Evolutionary conservation across 2,888 invertebrate species (phyloP).

Genomic region (Apodemia hepburni): DNA sequence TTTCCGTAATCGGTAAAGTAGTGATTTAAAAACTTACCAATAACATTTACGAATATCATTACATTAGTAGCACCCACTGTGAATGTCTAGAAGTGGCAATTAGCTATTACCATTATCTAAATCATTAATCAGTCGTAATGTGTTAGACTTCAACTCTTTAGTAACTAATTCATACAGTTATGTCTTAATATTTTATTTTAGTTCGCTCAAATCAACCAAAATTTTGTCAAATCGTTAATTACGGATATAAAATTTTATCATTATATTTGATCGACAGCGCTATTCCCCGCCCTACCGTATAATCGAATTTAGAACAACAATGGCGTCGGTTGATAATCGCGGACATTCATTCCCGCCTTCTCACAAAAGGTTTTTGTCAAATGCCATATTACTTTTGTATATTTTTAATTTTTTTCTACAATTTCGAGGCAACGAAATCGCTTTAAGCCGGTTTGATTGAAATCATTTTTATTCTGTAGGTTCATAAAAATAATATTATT

Average conservation of each 20-base stretch:
- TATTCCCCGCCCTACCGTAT: slow-evolving; percentile 55
- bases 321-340: slow-evolving; percentile 68
- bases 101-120: no score
- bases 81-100: no score
- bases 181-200: no score
- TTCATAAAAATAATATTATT: slow-evolving; percentile 74
- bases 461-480: slow-evolving; percentile 44
- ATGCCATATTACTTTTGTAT: slow-evolving; percentile 45
- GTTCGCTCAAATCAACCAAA: no score
- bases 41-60: no score
- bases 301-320: slow-evolving; percentile 71
- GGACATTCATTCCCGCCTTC: slow-evolving; percentile 51
- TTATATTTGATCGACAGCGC: slow-evolving; percentile 25
- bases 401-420: slow-evolving; percentile 34
- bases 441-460: slow-evolving; percentile 71
- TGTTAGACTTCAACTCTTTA: no score
- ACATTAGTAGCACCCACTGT: no score
- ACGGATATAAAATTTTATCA: slow-evolving; percentile 13
- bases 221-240: slow-evolving; percentile 10
- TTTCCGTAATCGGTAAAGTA: no score
- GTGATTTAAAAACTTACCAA: no score
- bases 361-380: slow-evolving; percentile 66
- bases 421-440: slow-evolving; percentile 32
- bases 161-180: no score
- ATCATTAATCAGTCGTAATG: no score